Evolutionary conservation across 2,888 invertebrate genomes (phyloP).

Genomic region (Nemapogon koenigi): DNA sequence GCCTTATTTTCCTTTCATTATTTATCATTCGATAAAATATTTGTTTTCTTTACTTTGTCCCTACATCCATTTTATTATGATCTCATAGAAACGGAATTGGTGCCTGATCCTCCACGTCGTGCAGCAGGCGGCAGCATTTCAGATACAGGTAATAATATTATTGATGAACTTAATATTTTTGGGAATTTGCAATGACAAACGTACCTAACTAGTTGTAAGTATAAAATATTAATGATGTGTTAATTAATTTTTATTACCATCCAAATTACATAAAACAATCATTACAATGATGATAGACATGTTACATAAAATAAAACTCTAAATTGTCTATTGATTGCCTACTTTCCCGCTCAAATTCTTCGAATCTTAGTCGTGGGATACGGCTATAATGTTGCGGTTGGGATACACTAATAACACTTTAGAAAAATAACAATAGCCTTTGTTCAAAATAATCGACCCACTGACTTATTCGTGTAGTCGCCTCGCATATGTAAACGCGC

Average conservation of each 20-base stretch:
- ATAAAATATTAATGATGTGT: slow-evolving; percentile 6
- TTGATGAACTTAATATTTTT: slow-evolving; percentile 7
- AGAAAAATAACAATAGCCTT: slow-evolving; percentile 52
- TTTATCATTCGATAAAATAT: too few relatives aligned
- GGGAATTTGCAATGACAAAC: neutral
- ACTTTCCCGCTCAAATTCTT: slow-evolving; percentile 19
- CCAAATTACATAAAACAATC: slow-evolving; percentile 18
- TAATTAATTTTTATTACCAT: neutral
- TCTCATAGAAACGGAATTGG: slow-evolving; percentile 66
- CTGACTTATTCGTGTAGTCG: slow-evolving; percentile 41
- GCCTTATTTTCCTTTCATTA: too few relatives aligned
- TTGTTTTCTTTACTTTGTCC: too few relatives aligned
- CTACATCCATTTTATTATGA: slow-evolving; percentile 39
- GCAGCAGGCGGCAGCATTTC: slow-evolving; percentile 58
- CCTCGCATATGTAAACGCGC: slow-evolving; percentile 31
- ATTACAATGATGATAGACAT: slow-evolving; percentile 9
- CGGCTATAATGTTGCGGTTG: slow-evolving; percentile 14
- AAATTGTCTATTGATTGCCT: slow-evolving; percentile 8
- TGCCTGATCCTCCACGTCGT: slow-evolving; percentile 71
- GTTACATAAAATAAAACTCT: neutral
- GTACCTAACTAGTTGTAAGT: too few relatives aligned
- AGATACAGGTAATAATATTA: slow-evolving; percentile 65
- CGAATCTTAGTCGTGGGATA: slow-evolving; percentile 24
- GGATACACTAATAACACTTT: slow-evolving; percentile 28
- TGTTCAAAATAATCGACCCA: slow-evolving; percentile 42